phyloP scores from a whole-genome alignment of 2,113 vertebrate species.

The Lota lota region DNA sequence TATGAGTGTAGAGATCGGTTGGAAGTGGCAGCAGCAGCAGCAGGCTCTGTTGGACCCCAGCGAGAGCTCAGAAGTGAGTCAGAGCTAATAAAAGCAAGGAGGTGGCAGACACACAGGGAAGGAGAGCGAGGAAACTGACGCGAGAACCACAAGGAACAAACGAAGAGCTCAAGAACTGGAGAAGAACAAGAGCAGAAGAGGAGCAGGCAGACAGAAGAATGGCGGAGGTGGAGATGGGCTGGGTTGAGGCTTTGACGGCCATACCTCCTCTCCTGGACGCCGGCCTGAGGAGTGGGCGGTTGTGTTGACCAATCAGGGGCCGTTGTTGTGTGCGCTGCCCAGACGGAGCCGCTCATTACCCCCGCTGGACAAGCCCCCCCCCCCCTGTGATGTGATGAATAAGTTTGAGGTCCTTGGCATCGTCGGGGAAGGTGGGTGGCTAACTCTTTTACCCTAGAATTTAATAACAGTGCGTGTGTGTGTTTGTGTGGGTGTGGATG shows the following conservation, averaged over 20 bases:
- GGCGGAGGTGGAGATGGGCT: constrained; percentile 29
- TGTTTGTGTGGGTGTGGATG: constrained; percentile 13
- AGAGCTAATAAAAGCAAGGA: constrained; percentile 18
- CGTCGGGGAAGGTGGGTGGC: constrained; percentile 97
- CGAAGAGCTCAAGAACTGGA: not conserved
- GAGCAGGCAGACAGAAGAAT: not conserved
- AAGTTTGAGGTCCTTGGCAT: constrained; percentile 99
- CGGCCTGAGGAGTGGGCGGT: not conserved
- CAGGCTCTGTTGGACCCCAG: not conserved
- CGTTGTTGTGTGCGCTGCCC: constrained; percentile 1
- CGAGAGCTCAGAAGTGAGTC: not conserved
- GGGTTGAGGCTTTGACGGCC: not conserved
- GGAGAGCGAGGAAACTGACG: not conserved
- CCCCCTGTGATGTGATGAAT: constrained; percentile 99
- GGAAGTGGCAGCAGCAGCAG: not conserved
- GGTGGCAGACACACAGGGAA: constrained; percentile 5
- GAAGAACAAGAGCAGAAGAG: not conserved
- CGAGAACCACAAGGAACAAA: not conserved
- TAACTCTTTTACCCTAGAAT: constrained; percentile 6
- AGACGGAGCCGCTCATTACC: constrained; percentile 36
- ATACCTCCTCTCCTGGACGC: not conserved
- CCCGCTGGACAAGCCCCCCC: constrained; percentile 85
- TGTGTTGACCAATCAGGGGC: too few relatives aligned
- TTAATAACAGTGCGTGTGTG: constrained; percentile 8
- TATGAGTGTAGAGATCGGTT: not conserved